Evolutionary conservation across 2,113 vertebrate species (phyloP).

Genomic region (Genyomyrus donnyi): DNA sequence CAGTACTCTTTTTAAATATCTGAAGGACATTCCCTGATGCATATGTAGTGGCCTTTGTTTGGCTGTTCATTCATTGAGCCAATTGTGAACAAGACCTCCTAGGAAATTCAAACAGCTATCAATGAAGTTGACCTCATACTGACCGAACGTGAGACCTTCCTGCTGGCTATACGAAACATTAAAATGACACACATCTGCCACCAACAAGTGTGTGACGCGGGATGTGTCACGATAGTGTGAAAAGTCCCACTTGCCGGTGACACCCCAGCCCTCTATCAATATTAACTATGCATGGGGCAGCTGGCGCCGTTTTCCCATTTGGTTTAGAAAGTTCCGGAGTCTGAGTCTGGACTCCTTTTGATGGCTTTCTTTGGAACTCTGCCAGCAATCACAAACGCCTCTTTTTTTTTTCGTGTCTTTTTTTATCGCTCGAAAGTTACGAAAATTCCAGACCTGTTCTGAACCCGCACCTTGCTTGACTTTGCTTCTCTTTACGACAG

Average conservation of each 20-base stretch:
- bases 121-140: not conserved
- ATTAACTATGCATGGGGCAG: constrained; percentile 11
- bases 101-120: not conserved
- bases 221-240: not conserved
- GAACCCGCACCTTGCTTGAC: not conserved
- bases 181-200: not conserved
- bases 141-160: not conserved
- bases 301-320: constrained; percentile 20
- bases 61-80: not conserved
- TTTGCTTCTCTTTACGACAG: not conserved
- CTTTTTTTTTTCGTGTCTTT: not conserved
- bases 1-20: not conserved
- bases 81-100: not conserved
- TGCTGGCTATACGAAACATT: not conserved
- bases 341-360: not conserved
- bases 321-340: constrained; percentile 6
- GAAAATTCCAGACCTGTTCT: not conserved
- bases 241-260: not conserved
- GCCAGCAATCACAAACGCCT: not conserved
- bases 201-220: not conserved
- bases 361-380: not conserved
- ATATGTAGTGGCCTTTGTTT: not conserved
- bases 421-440: not conserved
- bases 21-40: not conserved
- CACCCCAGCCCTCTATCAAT: constrained; percentile 20